A percentile compares a stretch with the other conserved stretches of the same genome.
Evolutionary conservation across 1,140 invertebrate species (phyloP).

Genomic region (Drosophila nasuta): DNA sequence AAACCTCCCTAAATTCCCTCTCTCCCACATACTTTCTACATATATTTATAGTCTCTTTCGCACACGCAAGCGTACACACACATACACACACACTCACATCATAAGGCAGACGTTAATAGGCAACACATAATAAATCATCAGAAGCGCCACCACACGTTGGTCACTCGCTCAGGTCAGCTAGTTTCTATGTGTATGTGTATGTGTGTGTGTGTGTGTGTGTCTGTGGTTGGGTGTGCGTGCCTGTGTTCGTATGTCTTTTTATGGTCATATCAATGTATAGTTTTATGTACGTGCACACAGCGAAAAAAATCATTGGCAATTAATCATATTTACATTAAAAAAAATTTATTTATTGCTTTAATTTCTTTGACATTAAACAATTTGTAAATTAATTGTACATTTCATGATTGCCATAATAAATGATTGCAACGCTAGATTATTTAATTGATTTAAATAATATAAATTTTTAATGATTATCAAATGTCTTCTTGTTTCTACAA

Average conservation of each 20-base stretch:
- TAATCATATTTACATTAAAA: background rate
- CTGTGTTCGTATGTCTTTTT: constrained; percentile 6
- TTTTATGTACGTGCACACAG: constrained; percentile 27
- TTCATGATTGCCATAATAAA: background rate
- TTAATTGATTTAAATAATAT: no score
- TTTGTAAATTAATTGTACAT: background rate
- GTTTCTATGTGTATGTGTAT: background rate
- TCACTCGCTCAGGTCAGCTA: constrained; percentile 46
- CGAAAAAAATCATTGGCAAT: background rate
- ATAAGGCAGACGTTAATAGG: constrained; percentile 65
- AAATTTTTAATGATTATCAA: no score
- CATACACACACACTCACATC: constrained; percentile 24
- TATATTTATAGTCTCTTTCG: constrained; percentile 27
- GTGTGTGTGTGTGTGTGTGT: background rate
- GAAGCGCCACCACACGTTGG: constrained; percentile 40
- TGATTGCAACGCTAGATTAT: background rate
- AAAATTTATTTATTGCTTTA: background rate
- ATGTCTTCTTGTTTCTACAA: no score
- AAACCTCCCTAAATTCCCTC: constrained; percentile 1
- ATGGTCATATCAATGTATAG: constrained; percentile 25
- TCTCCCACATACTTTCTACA: background rate
- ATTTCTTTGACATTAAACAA: background rate
- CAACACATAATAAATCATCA: constrained; percentile 80
- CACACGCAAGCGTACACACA: constrained; percentile 19
- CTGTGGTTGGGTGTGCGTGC: background rate